Evolutionary conservation across 2,797 vertebrate species (phyloP), one percentile per base, ranked within the genome.

Genomic region (Linurgus olivaceus): DNA sequence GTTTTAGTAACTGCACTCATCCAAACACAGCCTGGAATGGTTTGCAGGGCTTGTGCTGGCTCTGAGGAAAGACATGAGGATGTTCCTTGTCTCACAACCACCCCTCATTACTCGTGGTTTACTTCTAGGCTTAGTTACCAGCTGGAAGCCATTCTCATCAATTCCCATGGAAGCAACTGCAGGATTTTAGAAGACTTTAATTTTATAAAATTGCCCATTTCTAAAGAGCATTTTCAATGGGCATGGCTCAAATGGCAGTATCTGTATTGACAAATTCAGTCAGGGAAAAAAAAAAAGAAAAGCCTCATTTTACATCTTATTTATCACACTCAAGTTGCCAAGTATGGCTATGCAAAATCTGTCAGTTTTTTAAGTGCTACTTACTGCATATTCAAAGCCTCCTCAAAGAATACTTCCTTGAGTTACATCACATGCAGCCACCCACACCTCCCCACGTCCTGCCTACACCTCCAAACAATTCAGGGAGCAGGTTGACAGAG

Each of bases 311-410:
- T 35, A 79, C 31, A 21, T 38, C 71, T 90, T 93, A 88, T 88
- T 95, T 86, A 78, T 87, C 67, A 90, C 66, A 52, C 19, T 26
- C 33, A 48, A 44, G 25, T 25, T 94, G 73, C 91, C 84, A 86
- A 62, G 48, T 54, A 73, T 16, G 52, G 76, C 74, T 68, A 31
- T 82, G 79, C 23, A 86, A 84, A 95, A 96, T 67, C 90, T 95
- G 73, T 48, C 86, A 83, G 47, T 52, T 85, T 79, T 78, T 38
- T 4, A 17, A 93, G 61, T 85, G 66, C 37, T 81, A 29, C 23
- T 55, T 51, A 23, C 44, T 93, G 48, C 47, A 88, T 81, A 94
- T 77, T 90, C 77, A 96, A 72, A 85, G 35, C 40, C 31, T 77
- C 58, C 51, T 67, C 61, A 93, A 51, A 72, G 83, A 83, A 38